These are phyloP conservation scores for Perca flavescens DNA, from an alignment of 2,113 vertebrate genomes.

Conservation along the genomic window DNA sequence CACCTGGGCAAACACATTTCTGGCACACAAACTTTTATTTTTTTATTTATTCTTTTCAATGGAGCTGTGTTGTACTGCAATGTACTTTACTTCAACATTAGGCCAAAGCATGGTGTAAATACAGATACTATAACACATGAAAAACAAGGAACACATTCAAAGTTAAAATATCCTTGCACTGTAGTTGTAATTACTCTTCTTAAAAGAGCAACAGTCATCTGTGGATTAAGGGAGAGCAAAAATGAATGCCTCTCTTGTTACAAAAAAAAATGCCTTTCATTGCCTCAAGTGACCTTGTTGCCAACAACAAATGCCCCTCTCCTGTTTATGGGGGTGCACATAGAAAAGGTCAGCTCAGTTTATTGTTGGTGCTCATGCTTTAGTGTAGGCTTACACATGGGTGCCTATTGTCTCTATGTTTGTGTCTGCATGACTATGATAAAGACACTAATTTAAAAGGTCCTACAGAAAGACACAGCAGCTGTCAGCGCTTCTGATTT, in stretches of 20 bases:
- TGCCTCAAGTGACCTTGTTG: constrained; percentile 34
- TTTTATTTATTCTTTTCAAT: constrained; percentile 12
- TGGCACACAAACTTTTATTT: neutral
- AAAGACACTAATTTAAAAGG: neutral
- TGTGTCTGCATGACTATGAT: constrained; percentile 22
- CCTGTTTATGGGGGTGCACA: constrained; percentile 20
- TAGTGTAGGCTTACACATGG: neutral
- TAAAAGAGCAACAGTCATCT: neutral
- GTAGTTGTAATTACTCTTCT: constrained; percentile 10
- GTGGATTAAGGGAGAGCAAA: constrained; percentile 14
- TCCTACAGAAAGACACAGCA: constrained; percentile 2
- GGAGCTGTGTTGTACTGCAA: neutral
- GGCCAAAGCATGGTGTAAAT: neutral
- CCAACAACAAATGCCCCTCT: constrained; percentile 16
- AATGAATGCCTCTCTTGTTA: constrained; percentile 39
- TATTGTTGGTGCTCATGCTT: constrained; percentile 23
- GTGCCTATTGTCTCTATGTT: constrained; percentile 7
- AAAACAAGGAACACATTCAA: neutral
- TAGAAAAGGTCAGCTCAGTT: constrained; percentile 39
- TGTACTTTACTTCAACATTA: neutral
- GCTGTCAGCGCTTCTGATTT: constrained; percentile 13
- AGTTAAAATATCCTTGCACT: constrained; percentile 10
- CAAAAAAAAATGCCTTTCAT: constrained; percentile 45
- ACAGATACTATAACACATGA: neutral
- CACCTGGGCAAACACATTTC: constrained; percentile 55